Percentiles rank a stretch among this genome's conserved stretches.
Conservation (phyloP, 2,888 invertebrate species). For the Desoria tigrina region DNA sequence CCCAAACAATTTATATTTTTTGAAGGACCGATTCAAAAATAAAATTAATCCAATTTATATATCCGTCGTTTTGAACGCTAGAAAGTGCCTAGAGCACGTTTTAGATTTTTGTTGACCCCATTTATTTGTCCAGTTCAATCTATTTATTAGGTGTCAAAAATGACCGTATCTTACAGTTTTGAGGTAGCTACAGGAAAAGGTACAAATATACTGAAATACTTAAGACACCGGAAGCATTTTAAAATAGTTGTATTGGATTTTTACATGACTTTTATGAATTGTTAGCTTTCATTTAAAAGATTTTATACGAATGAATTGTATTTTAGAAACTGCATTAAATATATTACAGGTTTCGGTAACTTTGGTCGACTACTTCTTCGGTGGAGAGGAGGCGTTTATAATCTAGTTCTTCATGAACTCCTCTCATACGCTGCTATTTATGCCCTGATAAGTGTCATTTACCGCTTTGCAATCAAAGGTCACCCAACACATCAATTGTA, state of each 20-base stretch:
- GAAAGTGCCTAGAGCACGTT: too few relatives aligned
- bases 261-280: background rate
- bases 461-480: slow-evolving; percentile 54
- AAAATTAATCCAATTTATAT: too few relatives aligned
- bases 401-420: slow-evolving; percentile 59
- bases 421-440: slow-evolving; percentile 57
- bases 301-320: background rate
- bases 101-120: too few relatives aligned
- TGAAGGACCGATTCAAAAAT: too few relatives aligned
- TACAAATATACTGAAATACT: too few relatives aligned
- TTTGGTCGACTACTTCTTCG: slow-evolving; percentile 74
- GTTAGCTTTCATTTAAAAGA: background rate
- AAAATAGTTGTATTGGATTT: background rate
- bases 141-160: too few relatives aligned
- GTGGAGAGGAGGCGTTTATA: slow-evolving; percentile 61
- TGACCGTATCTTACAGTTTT: slow-evolving; percentile 84
- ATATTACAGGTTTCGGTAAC: slow-evolving; percentile 77
- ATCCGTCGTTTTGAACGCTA: too few relatives aligned
- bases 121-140: too few relatives aligned
- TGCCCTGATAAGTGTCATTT: slow-evolving; percentile 57
- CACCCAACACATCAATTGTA: background rate
- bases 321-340: background rate
- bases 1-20: too few relatives aligned
- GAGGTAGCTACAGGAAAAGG: slow-evolving; percentile 73
- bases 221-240: too few relatives aligned